Percentiles rank a stretch among this genome's conserved stretches.
phyloP scores from a whole-genome alignment of 2,888 invertebrate species.

The Octonoba sinensis region DNA sequence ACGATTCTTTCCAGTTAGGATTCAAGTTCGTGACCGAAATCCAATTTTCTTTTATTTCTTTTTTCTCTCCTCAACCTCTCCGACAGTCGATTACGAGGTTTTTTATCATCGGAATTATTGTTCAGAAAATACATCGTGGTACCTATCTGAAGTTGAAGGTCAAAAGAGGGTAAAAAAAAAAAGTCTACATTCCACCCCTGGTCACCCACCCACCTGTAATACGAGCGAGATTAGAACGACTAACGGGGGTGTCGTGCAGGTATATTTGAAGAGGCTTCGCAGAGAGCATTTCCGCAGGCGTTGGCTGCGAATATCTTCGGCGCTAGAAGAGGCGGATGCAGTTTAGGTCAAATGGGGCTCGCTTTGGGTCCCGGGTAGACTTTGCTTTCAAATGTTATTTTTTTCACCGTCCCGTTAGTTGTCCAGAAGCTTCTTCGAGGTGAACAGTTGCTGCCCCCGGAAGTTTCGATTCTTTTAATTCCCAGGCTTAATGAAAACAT shows the following conservation, averaged over 20 bases:
- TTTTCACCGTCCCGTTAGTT: not conserved
- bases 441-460: no score
- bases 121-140: no score
- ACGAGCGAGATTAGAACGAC: slow-evolving; percentile 10
- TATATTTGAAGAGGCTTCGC: not conserved
- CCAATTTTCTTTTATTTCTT: slow-evolving; percentile 10
- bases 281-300: not conserved
- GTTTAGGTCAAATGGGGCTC: slow-evolving; percentile 51
- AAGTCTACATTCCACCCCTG: no score
- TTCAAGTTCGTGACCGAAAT: slow-evolving; percentile 53
- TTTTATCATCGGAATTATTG: no score
- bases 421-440: no score
- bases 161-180: no score
- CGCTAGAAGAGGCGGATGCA: slow-evolving; percentile 29
- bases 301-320: slow-evolving; percentile 7
- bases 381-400: no score
- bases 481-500: no score
- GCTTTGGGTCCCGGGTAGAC: slow-evolving; percentile 1
- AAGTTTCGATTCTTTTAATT: no score
- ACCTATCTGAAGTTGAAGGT: no score
- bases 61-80: slow-evolving; percentile 3
- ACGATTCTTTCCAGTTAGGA: slow-evolving; percentile 11
- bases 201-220: not conserved
- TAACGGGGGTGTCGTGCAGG: no score
- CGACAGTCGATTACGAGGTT: no score